Base-by-base conservation (phyloP, 23 tunicate species). In the Trididemnum miniatum region DNA sequence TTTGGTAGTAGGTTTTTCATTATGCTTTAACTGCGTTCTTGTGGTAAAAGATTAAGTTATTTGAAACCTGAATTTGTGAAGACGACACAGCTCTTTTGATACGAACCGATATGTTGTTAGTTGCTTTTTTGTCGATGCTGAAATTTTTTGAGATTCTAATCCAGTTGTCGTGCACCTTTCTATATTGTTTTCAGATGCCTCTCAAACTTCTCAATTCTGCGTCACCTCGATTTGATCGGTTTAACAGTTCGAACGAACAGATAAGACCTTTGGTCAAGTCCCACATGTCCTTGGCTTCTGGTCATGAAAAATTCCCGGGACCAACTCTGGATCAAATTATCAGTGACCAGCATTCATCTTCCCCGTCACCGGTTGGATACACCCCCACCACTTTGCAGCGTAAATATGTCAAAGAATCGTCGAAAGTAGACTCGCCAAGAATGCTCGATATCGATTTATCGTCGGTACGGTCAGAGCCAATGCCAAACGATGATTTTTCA, bases 211-310 rank as follows among this genome's bases (percentile, higher is more conserved):
- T 65, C 33, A 83, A 83, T 75, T 5, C 80, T 1, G 94, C 88
- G 1, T 89, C 94, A 7, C 94, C 94, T 12, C 49, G 94, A 2
- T 65, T 83, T 4, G 88, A 89, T 31, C 84, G 85, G 0, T 30
- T 89, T 0, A 71, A 69, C 52, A 71, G 38, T 18, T 64, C 90
- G 7, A 84, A 59, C 30, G 84, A 79, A 4, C 83, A 86, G 22
- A 82, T 86, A 51, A 84, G 90, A 27, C 84, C 90, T 30, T 26
- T 79, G 59, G 24, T 86, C 15, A 79, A 79, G 66, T 64, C 81
- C 49, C 37, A 49, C 57, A 35, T 49, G 44, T 51, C 57, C 54
- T 20, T 15, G 51, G 65, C 31, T 18, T 28, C 36, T 27, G 65
- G 24, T 23, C 2, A 5, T 20, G 82, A 77, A 29, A 77, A 77